Base-by-base conservation (phyloP, 2,888 invertebrate species). In the Amphipoea lucens region DNA sequence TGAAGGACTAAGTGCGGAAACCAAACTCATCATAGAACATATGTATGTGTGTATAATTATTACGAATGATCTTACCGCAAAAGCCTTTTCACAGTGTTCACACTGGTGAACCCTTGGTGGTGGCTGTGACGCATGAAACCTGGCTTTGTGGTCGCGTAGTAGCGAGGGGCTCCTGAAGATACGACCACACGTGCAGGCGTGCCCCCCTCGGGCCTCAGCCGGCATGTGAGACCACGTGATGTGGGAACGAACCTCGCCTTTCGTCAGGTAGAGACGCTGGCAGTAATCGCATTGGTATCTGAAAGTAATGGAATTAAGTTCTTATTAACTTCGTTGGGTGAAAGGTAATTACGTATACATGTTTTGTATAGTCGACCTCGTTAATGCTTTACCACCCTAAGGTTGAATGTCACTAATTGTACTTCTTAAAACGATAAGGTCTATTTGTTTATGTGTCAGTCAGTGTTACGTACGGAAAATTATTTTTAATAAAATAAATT, bases 251-350 rank as follows among this genome's bases (percentile, higher is more conserved):
- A 94, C 90, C 87, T 94, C 94, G 88, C 92, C 93, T 76, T 94
- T 94, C 0, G 93, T 92, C 82, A 91, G 90, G 91, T 93, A 94
- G 67, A 87, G 75, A 12, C 91, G 91, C 76, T 91, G 87, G 90
- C 94, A 94, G 87, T 94, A 83, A 86, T 92, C 93, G 86, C 94
- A 94, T 75, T 94, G 90, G 90, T 90, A 94, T 60, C 94, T 94
- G 78, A 0, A 0, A 9, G 12, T 14, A 11, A 63, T 14, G 23
- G 6, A 48, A 74, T 40, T 51, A 4, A 36, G 7, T 63, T 7
- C 12, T 68, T 74, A 40, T 6, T 48, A 36, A 29, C 29, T 29
- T 12, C 5, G 6, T 29, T 29, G 29, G 0, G 62, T 62, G 0
- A 62, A 62, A 29, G 2, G 1, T 62, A 1, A 29, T 62, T 2